Evolutionary conservation across 2,888 invertebrate species (phyloP).

Genomic region (Zygaena filipendulae): DNA sequence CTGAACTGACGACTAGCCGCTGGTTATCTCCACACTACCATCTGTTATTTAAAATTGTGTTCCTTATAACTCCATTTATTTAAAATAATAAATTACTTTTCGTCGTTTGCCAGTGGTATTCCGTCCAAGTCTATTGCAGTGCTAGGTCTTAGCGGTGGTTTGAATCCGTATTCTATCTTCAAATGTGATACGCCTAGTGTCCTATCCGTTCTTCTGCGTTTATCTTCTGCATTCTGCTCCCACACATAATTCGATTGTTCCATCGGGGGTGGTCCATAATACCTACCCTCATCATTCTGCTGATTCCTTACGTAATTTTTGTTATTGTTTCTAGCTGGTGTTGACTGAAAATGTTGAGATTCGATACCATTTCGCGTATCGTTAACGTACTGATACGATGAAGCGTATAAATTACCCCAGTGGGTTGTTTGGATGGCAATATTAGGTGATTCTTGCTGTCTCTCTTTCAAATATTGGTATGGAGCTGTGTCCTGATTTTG

Average conservation of each 20-base stretch:
- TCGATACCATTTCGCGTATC: conserved; percentile 21
- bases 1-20: too few relatives aligned
- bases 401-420: conserved; percentile 51
- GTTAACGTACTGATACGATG: conserved; percentile 44
- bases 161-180: conserved; percentile 84
- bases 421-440: conserved; percentile 26
- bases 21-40: too few relatives aligned
- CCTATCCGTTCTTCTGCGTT: conserved; percentile 65
- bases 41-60: too few relatives aligned
- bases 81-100: too few relatives aligned
- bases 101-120: too few relatives aligned
- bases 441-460: conserved; percentile 15
- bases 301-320: conserved; percentile 26
- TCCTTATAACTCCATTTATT: too few relatives aligned
- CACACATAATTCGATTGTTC: conserved; percentile 28
- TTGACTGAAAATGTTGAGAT: conserved; percentile 17
- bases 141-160: conserved; percentile 84
- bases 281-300: conserved; percentile 32
- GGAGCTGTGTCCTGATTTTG: conserved; percentile 8
- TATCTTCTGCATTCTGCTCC: conserved; percentile 43
- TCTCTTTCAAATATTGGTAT: conserved; percentile 20
- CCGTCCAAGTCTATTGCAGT: conserved; percentile 82
- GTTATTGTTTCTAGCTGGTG: conserved; percentile 22
- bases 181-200: conserved; percentile 58
- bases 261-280: conserved; percentile 64